Percentiles rank a stretch among this genome's conserved stretches.
Evolutionary conservation across 2,113 vertebrate genomes (phyloP).

Genomic region (Mus musculus): DNA sequence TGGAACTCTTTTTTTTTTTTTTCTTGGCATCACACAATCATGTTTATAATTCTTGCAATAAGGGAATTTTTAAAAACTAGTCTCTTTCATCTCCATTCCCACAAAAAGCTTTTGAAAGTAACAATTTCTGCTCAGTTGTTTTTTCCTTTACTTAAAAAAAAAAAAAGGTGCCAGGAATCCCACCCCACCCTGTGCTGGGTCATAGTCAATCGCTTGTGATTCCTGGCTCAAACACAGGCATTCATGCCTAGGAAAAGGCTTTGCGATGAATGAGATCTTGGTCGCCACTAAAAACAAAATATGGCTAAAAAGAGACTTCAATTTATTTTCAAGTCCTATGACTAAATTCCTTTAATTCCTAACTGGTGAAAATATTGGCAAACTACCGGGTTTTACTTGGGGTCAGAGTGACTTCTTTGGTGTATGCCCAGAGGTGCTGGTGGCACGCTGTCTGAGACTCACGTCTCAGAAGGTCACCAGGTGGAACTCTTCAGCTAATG

Average conservation of each 20-base stretch:
- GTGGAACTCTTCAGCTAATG: not conserved
- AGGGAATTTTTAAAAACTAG: constrained; percentile 13
- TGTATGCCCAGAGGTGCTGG: constrained; percentile 26
- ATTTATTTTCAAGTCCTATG: constrained; percentile 81
- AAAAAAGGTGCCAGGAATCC: constrained; percentile 68
- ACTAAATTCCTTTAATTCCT: constrained; percentile 80
- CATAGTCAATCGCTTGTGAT: constrained; percentile 75
- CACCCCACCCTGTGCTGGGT: constrained; percentile 60
- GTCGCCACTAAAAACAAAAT: constrained; percentile 82
- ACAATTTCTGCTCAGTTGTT: constrained; percentile 76
- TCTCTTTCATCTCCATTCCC: constrained; percentile 59
- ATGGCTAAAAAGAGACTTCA: constrained; percentile 79
- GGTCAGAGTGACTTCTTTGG: constrained; percentile 50
- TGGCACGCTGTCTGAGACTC: constrained; percentile 56
- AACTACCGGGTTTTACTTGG: constrained; percentile 61
- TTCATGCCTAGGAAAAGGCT: constrained; percentile 72
- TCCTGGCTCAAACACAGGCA: constrained; percentile 72
- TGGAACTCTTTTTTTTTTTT: not conserved
- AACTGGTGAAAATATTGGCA: constrained; percentile 73
- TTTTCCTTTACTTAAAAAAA: constrained; percentile 75
- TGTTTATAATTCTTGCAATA: constrained; percentile 59
- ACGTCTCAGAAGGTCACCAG: constrained; percentile 62
- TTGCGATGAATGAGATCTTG: constrained; percentile 75
- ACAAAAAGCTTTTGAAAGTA: constrained; percentile 68
- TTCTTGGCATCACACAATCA: not conserved